Conservation (phyloP, 2,113 vertebrate genomes). For the Speoplatyrhinus poulsoni region DNA sequence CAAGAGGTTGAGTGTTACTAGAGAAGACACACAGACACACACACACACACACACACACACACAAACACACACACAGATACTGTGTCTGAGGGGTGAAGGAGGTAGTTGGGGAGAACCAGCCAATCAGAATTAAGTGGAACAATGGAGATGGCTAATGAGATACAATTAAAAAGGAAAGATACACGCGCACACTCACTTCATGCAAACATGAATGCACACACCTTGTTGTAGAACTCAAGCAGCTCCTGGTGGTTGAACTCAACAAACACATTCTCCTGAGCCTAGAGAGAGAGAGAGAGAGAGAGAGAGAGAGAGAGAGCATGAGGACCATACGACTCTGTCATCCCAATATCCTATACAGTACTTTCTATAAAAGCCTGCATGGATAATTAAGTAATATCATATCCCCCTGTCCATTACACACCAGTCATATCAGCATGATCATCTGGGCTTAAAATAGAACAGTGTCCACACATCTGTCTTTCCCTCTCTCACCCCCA, state of each 20-base stretch:
- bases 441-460: too few species aligned
- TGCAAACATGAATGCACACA: constrained; percentile 84
- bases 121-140: constrained; percentile 17
- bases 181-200: constrained; percentile 79
- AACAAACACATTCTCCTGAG: too few species aligned
- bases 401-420: constrained; percentile 32
- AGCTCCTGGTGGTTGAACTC: constrained; percentile 72
- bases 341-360: constrained; percentile 15
- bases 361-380: constrained; percentile 62
- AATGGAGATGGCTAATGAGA: background rate
- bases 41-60: constrained; percentile 3
- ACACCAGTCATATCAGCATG: constrained; percentile 2
- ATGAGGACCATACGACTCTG: too few species aligned
- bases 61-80: too few species aligned
- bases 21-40: background rate
- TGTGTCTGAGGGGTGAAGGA: constrained; percentile 12
- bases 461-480: too few species aligned
- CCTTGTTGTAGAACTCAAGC: constrained; percentile 89
- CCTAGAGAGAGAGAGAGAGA: constrained; percentile 2
- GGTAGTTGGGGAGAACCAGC: constrained; percentile 14
- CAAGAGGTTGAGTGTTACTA: constrained; percentile 31
- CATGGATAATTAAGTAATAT: constrained; percentile 62
- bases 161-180: constrained; percentile 9
- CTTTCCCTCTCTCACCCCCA: too few species aligned
- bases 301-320: constrained; percentile 3